Conservation (phyloP, 1,140 invertebrate genomes). For the Oncopodura yosiiana region DNA sequence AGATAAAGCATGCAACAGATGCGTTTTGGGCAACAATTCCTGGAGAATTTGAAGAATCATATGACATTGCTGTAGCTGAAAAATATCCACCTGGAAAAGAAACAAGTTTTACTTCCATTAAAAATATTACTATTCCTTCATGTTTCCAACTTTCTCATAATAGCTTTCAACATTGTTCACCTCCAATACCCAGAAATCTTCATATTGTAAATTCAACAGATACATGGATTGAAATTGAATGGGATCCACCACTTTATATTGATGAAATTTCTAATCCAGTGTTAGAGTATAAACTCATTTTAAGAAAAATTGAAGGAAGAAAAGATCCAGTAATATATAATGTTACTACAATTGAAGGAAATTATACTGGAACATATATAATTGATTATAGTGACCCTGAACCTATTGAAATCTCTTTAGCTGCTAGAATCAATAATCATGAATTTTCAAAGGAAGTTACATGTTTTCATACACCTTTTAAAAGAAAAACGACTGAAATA, state of each 20-base stretch:
- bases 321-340: too few species aligned
- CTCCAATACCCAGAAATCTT: constrained; percentile 4
- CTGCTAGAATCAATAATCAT: too few species aligned
- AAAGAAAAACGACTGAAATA: too few species aligned
- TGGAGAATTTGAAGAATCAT: not conserved
- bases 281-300: constrained; percentile 9
- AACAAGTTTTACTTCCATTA: not conserved
- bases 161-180: constrained; percentile 10
- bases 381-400: too few species aligned
- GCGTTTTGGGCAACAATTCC: constrained; percentile 13
- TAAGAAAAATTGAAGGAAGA: too few species aligned
- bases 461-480: too few species aligned
- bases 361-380: too few species aligned
- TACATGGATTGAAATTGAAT: constrained; percentile 7
- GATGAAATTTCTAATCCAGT: constrained; percentile 10
- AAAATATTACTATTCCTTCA: not conserved
- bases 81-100: too few species aligned
- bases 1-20: constrained; percentile 5
- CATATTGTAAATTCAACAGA: not conserved
- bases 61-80: constrained; percentile 6
- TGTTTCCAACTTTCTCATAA: constrained; percentile 6
- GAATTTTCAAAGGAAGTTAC: too few species aligned
- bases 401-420: too few species aligned
- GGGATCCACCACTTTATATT: constrained; percentile 5
- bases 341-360: too few species aligned